phyloP scores from a whole-genome alignment of 2,888 invertebrate genomes.

The Patella pellucida region DNA sequence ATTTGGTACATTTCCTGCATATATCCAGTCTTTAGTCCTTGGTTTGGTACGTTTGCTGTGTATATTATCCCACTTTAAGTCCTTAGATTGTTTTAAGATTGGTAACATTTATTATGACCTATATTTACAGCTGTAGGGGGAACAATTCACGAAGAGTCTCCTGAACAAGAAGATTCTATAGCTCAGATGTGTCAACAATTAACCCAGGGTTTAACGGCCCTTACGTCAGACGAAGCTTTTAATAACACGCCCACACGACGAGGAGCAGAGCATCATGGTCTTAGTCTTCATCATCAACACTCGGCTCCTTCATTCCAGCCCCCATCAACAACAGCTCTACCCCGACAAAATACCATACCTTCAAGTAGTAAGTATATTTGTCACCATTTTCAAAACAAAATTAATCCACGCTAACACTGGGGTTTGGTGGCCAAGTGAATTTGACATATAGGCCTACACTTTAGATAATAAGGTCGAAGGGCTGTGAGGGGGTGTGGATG shows the following conservation, averaged over 20 bases:
- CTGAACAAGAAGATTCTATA: conserved; percentile 75
- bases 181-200: conserved; percentile 84
- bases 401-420: no score
- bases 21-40: no score
- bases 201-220: conserved; percentile 82
- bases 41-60: no score
- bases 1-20: no score
- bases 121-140: conserved; percentile 74
- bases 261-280: conserved; percentile 38
- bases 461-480: no score
- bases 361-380: conserved; percentile 17
- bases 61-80: no score
- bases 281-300: conserved; percentile 33
- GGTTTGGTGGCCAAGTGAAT: no score
- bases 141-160: conserved; percentile 84
- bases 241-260: conserved; percentile 37
- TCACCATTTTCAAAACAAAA: not conserved
- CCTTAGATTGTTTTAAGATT: no score
- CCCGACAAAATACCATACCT: conserved; percentile 46
- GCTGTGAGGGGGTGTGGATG: no score
- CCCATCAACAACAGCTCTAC: conserved; percentile 39
- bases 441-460: no score
- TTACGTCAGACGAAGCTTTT: conserved; percentile 76
- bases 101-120: no score
- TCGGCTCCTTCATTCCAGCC: conserved; percentile 39